Base-by-base conservation (phyloP, 2,888 invertebrate genomes). In the Argyresthia goedartella region DNA sequence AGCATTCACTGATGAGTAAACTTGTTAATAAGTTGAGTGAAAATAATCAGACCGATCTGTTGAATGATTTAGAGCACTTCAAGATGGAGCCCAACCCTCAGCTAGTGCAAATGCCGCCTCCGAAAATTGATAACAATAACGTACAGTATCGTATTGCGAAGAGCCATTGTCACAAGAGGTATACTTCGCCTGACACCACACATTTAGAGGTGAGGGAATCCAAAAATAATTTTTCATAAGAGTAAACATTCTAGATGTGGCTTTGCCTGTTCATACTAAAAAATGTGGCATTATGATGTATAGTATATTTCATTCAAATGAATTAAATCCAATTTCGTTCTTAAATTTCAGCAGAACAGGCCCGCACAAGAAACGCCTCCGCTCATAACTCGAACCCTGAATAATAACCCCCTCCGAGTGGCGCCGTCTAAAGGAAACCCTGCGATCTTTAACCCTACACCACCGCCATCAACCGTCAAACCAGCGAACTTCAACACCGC, bases 171-270 rank as follows among this genome's bases (percentile, higher is more conserved):
- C 25, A 63, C 6, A 16, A 49, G 43, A 59, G 64, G 25, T 68
- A 65, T 49, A 66, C 71, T 1, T 79, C 80, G 14, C 81, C 80
- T 1, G 79, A 81, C 42, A 75, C 81, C 0, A 76, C 81, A 1
- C 69, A 75, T 51, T 53, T 69, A 46, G 78, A 81, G 71, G 82
- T 84, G 57, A 78, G 81, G 69, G 4, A 46, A 46, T 8, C 36
- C 7, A 39, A 11, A 11, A 35, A 25, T 25, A 8, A 8, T 42
- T 42, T 6, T 46, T 49, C 25, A 25, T 25, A 25, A 25, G 25
- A 2, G 3, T 25, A 25, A 2, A 25, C 25, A 25, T 25, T 2
- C 25, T 6, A 25, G 25, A 25, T 4, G 2, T 25, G 3, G 6
- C 2, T 25, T 25, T 6, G 6, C 25, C 25, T 25, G 2, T 6